Base-by-base conservation (phyloP, 2,888 invertebrate genomes). In the Lasioglossum malachurum region DNA sequence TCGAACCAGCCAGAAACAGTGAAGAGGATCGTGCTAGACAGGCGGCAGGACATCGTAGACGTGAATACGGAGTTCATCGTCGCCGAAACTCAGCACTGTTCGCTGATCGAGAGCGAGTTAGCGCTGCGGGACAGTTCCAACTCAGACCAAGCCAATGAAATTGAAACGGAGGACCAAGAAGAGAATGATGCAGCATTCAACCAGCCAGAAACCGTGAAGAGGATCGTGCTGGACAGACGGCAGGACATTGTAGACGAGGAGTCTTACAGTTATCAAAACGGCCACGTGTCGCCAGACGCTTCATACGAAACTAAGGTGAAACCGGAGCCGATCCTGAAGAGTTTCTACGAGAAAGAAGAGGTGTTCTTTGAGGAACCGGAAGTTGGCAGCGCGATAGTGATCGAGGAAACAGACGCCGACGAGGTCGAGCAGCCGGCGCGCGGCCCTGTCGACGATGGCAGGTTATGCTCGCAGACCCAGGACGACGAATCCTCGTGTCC, bases 111-210 rank as follows among this genome's bases (percentile, higher is more conserved):
- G 82, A 95, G 93, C 84, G 95, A 95, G 78, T 88, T 95, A 38
- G 95, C 94, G 0, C 80, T 95, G 27, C 91, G 95, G 83, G 95
- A 95, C 85, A 94, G 93, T 71, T 92, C 94, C 2, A 93, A 82
- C 53, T 90, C 89, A 73, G 87, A 91, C 3, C 83, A 90, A 16
- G 87, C 87, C 0, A 76, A 88, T 0, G 77, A 64, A 10, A n/a
- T 87, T 0, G 89, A 86, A 2, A 49, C 53, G 5, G 90, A 90
- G 10, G 90, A 90, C 0, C 88, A 84, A 0, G 84, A 88, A 2
- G 91, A 89, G 10, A 75, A 19, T 4, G 35, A 67, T 31, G 3
- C 19, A 0, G 5, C 76, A 0, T 44, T 79, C 0, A 78, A 76
- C 46, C 69, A 85, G 7, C 91, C 92, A 41, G 93, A 93, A 78